phyloP scores from a whole-genome alignment of 2,797 vertebrate genomes.

The Leptodactylus fallax region DNA sequence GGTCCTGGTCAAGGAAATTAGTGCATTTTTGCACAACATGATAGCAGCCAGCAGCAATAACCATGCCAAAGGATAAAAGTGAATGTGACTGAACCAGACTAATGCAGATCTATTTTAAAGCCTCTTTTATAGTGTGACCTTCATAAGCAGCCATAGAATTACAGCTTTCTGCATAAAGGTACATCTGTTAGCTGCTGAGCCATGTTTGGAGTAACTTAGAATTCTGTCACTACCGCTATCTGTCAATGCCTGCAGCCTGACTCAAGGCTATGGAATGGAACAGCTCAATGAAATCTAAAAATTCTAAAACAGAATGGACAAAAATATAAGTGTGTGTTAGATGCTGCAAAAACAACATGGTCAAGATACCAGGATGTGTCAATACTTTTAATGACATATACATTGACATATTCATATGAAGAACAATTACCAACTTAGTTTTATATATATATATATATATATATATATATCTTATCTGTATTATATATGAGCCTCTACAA shows the following conservation, averaged over 20 bases:
- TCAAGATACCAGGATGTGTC: neutral
- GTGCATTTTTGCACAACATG: neutral
- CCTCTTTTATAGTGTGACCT: constrained; percentile 47
- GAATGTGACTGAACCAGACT: constrained; percentile 21
- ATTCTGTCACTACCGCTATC: constrained; percentile 42
- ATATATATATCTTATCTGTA: no score
- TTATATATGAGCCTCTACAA: no score
- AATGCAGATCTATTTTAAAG: constrained; percentile 39
- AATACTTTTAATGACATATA: no score
- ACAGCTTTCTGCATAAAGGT: constrained; percentile 57
- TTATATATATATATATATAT: no score
- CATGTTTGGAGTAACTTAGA: constrained; percentile 55
- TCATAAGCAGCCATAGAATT: constrained; percentile 41
- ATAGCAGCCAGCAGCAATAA: neutral
- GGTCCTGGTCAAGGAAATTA: neutral
- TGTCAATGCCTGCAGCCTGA: constrained; percentile 52
- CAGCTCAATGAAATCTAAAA: constrained; percentile 38
- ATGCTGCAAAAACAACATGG: neutral
- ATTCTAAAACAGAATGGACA: constrained; percentile 18
- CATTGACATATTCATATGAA: no score
- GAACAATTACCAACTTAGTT: neutral
- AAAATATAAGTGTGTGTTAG: constrained; percentile 9
- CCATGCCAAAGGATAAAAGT: constrained; percentile 2
- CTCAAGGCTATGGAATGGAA: constrained; percentile 52
- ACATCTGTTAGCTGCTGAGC: constrained; percentile 53